Evolutionary conservation across 2,888 invertebrate genomes (phyloP).

Genomic region (Alcis repandata): DNA sequence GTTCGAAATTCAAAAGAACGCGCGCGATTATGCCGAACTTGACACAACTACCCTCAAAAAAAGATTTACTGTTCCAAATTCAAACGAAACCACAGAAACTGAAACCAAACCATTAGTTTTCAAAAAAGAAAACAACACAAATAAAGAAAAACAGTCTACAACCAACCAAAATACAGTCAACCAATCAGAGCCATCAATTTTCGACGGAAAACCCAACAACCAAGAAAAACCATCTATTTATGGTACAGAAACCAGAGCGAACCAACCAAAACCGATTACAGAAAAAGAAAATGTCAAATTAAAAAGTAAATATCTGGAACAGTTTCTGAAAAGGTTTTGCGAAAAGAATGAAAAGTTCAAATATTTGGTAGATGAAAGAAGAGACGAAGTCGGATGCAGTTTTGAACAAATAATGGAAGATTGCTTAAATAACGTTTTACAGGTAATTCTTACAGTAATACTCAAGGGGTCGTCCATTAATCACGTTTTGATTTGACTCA

Average conservation of each 20-base stretch:
- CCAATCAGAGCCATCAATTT: constrained; percentile 6
- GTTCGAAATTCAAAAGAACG: constrained; percentile 19
- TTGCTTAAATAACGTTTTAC: constrained; percentile 55
- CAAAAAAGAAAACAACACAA: neutral
- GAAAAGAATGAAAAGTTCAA: constrained; percentile 51
- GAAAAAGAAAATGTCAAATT: neutral
- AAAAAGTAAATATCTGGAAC: constrained; percentile 35
- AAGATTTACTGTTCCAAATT: neutral
- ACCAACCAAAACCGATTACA: constrained; percentile 1
- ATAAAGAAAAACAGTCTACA: constrained; percentile 8
- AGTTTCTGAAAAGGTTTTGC: constrained; percentile 49
- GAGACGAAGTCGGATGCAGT: constrained; percentile 66
- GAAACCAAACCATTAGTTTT: neutral
- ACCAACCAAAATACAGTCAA: constrained; percentile 6
- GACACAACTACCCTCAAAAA: constrained; percentile 10
- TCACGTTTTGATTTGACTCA: too few relatives aligned
- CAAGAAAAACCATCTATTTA: too few relatives aligned
- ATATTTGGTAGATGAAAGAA: constrained; percentile 51
- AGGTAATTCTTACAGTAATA: constrained; percentile 49
- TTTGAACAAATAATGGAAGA: constrained; percentile 70
- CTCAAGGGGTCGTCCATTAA: too few relatives aligned
- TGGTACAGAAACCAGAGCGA: constrained; percentile 1
- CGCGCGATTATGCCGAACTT: neutral
- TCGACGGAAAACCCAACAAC: neutral
- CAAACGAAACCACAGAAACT: constrained; percentile 1